Evolutionary conservation across 2,888 invertebrate genomes (phyloP).

Genomic region (Galeruca laticollis): DNA sequence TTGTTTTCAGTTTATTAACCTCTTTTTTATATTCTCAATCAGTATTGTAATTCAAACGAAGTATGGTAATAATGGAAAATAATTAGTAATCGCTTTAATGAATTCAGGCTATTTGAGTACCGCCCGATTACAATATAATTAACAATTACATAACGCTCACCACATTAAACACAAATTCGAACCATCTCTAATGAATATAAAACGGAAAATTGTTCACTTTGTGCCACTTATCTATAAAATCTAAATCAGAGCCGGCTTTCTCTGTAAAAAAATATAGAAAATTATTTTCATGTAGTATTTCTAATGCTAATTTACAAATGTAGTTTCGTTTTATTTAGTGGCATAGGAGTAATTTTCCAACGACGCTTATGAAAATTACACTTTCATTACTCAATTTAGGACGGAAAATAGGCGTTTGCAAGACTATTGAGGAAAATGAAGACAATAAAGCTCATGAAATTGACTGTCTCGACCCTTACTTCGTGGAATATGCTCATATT

Average conservation of each 20-base stretch:
- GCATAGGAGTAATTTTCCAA: no score
- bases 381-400: no score
- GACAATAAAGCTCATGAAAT: no score
- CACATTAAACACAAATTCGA: constrained; percentile 26
- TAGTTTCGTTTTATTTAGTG: no score
- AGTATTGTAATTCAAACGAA: not conserved
- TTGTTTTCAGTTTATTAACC: constrained; percentile 12
- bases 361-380: no score
- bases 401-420: no score
- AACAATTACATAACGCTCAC: constrained; percentile 21
- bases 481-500: no score
- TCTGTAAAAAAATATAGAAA: not conserved
- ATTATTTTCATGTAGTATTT: no score
- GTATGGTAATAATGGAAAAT: constrained; percentile 4
- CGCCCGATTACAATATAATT: constrained; percentile 18
- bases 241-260: not conserved
- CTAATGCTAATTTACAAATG: no score
- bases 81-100: constrained; percentile 13
- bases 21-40: not conserved
- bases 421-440: no score
- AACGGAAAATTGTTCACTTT: constrained; percentile 22
- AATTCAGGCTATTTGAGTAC: constrained; percentile 7
- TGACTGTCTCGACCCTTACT: no score
- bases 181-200: constrained; percentile 33
- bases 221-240: constrained; percentile 28